Percentiles rank a stretch among this genome's conserved stretches.
Evolutionary conservation across 2,888 invertebrate species (phyloP).

Genomic region (Megamerina dolium): DNA sequence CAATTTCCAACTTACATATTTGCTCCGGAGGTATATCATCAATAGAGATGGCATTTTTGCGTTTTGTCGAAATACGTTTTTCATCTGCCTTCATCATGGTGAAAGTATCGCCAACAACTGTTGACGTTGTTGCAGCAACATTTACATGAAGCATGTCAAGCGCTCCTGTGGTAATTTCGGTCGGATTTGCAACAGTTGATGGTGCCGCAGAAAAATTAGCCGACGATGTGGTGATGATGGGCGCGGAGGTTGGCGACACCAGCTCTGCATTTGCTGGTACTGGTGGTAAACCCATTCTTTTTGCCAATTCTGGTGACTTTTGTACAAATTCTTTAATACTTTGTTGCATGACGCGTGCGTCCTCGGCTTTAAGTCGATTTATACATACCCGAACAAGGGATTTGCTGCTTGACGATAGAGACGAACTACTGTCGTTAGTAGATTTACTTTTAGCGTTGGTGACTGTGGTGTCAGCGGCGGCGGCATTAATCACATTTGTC

Average conservation of each 20-base stretch:
- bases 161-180: too few relatives aligned
- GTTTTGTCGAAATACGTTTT: slow-evolving; percentile 46
- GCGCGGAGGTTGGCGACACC: background rate
- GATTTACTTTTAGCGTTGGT: slow-evolving; percentile 55
- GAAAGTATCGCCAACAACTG: slow-evolving; percentile 37
- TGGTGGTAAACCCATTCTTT: slow-evolving; percentile 53
- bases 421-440: slow-evolving; percentile 8
- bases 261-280: background rate
- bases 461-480: too few relatives aligned
- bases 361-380: slow-evolving; percentile 49
- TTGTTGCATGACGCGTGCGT: slow-evolving; percentile 59
- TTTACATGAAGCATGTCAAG: background rate
- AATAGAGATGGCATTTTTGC: slow-evolving; percentile 44
- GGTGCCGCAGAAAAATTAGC: too few relatives aligned
- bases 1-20: slow-evolving; percentile 47
- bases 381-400: slow-evolving; percentile 47
- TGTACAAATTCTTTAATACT: slow-evolving; percentile 60
- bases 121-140: slow-evolving; percentile 7
- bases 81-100: slow-evolving; percentile 55
- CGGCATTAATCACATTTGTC: too few relatives aligned
- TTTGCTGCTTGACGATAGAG: slow-evolving; percentile 34
- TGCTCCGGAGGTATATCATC: slow-evolving; percentile 46
- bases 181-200: background rate
- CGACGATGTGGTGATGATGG: background rate
- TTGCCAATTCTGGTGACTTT: slow-evolving; percentile 56